These are phyloP conservation scores for Xestia sexstrigata DNA, from an alignment of 2,888 invertebrate genomes.

Conservation along the genomic window DNA sequence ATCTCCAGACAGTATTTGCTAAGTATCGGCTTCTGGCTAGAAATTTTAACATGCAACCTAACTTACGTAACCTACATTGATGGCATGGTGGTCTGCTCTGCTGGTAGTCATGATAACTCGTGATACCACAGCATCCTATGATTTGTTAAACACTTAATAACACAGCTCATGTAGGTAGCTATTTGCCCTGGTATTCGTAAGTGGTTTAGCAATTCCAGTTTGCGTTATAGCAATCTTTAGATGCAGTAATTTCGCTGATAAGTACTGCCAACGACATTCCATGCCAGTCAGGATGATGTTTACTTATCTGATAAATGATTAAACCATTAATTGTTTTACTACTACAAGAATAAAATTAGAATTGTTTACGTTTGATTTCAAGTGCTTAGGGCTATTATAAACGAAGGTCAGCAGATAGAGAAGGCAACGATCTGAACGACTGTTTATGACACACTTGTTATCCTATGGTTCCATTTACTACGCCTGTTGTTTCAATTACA, in stretches of 20 bases:
- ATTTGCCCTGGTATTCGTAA: slow-evolving; percentile 33
- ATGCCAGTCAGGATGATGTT: slow-evolving; percentile 3
- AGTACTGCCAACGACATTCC: neutral
- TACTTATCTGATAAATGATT: slow-evolving; percentile 10
- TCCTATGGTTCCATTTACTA: neutral
- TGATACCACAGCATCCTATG: slow-evolving; percentile 20
- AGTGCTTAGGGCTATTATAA: slow-evolving; percentile 4
- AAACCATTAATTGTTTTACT: neutral
- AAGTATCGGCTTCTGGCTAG: neutral
- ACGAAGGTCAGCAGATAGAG: slow-evolving; percentile 24
- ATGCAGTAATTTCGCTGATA: slow-evolving; percentile 3
- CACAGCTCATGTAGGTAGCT: slow-evolving; percentile 13
- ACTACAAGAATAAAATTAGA: neutral
- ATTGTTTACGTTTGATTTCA: slow-evolving; percentile 30
- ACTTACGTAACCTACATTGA: neutral
- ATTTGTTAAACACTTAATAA: slow-evolving; percentile 38
- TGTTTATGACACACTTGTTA: neutral
- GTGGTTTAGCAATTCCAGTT: neutral
- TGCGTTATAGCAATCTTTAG: slow-evolving; percentile 5
- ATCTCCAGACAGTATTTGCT: slow-evolving; percentile 19
- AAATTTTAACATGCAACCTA: slow-evolving; percentile 3
- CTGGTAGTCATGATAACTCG: slow-evolving; percentile 4
- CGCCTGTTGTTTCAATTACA: neutral
- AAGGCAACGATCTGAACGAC: slow-evolving; percentile 18
- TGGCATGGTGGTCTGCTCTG: neutral